Conservation (phyloP, 2,888 invertebrate species). For the Archips crataeganus region DNA sequence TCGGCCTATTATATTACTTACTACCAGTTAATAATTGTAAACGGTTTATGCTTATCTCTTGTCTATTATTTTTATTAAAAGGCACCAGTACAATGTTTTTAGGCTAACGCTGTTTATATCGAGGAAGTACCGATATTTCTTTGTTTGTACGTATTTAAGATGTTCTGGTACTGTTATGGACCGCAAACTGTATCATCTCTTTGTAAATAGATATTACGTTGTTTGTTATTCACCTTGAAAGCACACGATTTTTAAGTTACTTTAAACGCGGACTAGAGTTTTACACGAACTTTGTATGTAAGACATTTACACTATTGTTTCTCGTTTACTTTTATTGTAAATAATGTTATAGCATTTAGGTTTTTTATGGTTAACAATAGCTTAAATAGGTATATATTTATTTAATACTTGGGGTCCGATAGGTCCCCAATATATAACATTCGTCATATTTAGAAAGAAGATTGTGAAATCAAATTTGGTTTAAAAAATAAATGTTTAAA, state of each 20-base stretch:
- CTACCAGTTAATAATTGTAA: not conserved
- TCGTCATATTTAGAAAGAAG: conserved; percentile 30
- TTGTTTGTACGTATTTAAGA: not conserved
- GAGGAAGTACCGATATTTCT: not conserved
- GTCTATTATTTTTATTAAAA: not conserved
- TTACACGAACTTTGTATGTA: conserved; percentile 33
- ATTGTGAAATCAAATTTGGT: conserved; percentile 38
- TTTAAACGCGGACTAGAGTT: conserved; percentile 24
- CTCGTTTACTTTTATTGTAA: conserved; percentile 37
- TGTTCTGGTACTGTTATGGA: not conserved
- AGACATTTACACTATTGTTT: conserved; percentile 31
- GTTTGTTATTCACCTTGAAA: conserved; percentile 6
- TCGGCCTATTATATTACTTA: conserved; percentile 15
- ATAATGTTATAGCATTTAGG: conserved; percentile 39
- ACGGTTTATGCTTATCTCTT: not conserved
- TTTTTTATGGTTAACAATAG: conserved; percentile 34
- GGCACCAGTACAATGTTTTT: not conserved
- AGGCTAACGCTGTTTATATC: not conserved
- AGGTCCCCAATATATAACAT: conserved; percentile 32
- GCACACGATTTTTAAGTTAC: conserved; percentile 3
- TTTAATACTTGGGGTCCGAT: conserved; percentile 27
- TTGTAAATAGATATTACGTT: conserved; percentile 15
- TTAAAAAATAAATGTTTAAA: conserved; percentile 40
- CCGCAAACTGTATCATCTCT: not conserved
- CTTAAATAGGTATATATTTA: conserved; percentile 36